A percentile compares a stretch with the other conserved stretches of the same genome.
phyloP scores from a whole-genome alignment of 2,113 vertebrate genomes.

The Eubucco bourcierii region DNA sequence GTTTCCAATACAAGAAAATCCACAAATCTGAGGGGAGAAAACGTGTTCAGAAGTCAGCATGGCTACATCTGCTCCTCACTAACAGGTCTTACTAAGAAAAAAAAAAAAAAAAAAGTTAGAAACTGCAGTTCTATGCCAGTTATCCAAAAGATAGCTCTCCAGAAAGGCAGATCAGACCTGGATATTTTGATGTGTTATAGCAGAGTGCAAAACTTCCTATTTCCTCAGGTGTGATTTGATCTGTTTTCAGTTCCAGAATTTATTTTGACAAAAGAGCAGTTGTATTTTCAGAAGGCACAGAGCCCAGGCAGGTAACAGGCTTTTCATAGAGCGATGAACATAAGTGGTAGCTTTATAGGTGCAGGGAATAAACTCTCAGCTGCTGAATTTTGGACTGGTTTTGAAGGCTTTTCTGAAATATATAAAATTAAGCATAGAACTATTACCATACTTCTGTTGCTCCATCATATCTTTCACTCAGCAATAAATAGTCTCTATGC shows the following conservation, averaged over 20 bases:
- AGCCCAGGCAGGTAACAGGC: background rate
- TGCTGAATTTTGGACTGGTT: conserved; percentile 21
- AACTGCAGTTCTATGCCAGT: background rate
- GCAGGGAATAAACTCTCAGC: background rate
- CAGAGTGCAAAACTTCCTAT: background rate
- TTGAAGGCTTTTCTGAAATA: background rate
- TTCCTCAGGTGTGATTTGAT: background rate
- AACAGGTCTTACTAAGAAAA: background rate
- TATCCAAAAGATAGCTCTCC: background rate
- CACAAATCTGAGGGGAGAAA: background rate
- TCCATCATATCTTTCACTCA: background rate
- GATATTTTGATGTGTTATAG: background rate
- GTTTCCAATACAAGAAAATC: background rate
- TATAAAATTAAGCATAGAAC: background rate
- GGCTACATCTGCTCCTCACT: background rate
- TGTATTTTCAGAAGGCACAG: background rate
- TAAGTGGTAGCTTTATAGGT: background rate
- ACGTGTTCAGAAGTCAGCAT: background rate
- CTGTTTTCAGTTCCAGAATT: background rate
- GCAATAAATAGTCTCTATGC: too few relatives aligned
- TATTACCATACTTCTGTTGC: background rate
- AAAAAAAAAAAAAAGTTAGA: background rate
- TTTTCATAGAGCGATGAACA: background rate
- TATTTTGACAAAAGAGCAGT: background rate
- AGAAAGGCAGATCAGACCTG: background rate